Evolutionary conservation across 2,888 invertebrate genomes (phyloP), one percentile per base, ranked within the genome.

Genomic region (Thereva unica): DNA sequence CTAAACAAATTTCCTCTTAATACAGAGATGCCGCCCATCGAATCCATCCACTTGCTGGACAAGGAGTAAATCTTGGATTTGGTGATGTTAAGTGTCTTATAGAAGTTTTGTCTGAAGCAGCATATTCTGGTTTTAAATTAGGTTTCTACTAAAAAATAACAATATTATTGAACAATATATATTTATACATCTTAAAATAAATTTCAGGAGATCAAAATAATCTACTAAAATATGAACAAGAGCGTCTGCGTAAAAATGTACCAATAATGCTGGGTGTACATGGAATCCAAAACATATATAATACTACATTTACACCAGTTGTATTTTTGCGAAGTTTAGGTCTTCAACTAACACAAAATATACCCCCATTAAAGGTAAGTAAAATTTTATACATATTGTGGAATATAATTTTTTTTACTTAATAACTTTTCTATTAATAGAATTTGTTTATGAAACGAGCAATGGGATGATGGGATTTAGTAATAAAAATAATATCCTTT

Each of bases 51-150:
- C 79, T 99, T 71, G 98, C 98, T 44, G 98, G 98, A 0, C 97
- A 97, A 82, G 99, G 99, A 5, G 95, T 97, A 0, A 99, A 99
- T 83, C 84, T 99, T 52, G 99, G 99, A 1, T 96, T 98, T 78
- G 94, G 95, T 5, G 99, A 99, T 82, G 89, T 96, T 0, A 82
- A 84, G 40, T 85, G 86, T 71, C 83, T 99, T n/a, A 85, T 88
- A 0, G 82, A 87, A 55, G 77, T 87, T 9, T 80, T 99, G 10
- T 85, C 89, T 0, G 85, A 90, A 34, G 87, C 91, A 0, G 83
- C 87, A 0, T 87, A 87, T 75, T 82, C 85, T 67, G 98, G 98
- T 2, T 84, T 87, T 63, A 86, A 88, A 73, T 80, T 95, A 57
- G 87, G 91, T 89, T 80, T 42, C 5, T 10, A 44, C 23, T 50